phyloP scores from a whole-genome alignment of 1,140 invertebrate species.

The Drosophila azteca region DNA sequence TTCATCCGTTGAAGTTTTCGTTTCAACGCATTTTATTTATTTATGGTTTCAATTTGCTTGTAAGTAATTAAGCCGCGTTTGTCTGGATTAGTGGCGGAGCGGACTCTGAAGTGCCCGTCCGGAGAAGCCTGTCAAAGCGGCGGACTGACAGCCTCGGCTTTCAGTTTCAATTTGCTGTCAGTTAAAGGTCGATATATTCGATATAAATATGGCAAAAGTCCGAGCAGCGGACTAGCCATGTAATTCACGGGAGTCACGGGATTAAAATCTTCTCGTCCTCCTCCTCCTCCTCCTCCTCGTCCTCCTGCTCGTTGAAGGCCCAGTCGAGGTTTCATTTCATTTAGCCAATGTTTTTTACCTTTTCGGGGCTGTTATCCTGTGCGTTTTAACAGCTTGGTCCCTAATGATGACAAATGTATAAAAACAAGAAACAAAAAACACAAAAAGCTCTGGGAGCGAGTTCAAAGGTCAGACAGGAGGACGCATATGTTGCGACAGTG shows the following conservation, averaged over 20 bases:
- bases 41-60: slow-evolving; percentile 79
- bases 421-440: slow-evolving; percentile 51
- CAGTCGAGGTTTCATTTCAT: slow-evolving; percentile 24
- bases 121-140: slow-evolving; percentile 54
- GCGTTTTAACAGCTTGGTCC: slow-evolving; percentile 29
- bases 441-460: slow-evolving; percentile 18
- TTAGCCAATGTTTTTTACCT: slow-evolving; percentile 36
- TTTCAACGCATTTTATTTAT: slow-evolving; percentile 76
- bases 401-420: slow-evolving; percentile 79
- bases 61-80: slow-evolving; percentile 79
- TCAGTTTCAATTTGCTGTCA: slow-evolving; percentile 18
- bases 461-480: slow-evolving; percentile 67
- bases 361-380: slow-evolving; percentile 18
- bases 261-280: neutral
- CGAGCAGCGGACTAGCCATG: too few species aligned
- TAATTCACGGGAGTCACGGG: neutral
- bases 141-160: slow-evolving; percentile 36
- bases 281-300: neutral
- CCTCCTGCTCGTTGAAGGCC: neutral
- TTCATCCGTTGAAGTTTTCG: slow-evolving; percentile 54
- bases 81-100: slow-evolving; percentile 68
- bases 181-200: slow-evolving; percentile 5
- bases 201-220: neutral
- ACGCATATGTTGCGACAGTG: slow-evolving; percentile 70
- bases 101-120: slow-evolving; percentile 53